Evolutionary conservation across 2,888 invertebrate species (phyloP).

Genomic region (Microdon myrmicae): DNA sequence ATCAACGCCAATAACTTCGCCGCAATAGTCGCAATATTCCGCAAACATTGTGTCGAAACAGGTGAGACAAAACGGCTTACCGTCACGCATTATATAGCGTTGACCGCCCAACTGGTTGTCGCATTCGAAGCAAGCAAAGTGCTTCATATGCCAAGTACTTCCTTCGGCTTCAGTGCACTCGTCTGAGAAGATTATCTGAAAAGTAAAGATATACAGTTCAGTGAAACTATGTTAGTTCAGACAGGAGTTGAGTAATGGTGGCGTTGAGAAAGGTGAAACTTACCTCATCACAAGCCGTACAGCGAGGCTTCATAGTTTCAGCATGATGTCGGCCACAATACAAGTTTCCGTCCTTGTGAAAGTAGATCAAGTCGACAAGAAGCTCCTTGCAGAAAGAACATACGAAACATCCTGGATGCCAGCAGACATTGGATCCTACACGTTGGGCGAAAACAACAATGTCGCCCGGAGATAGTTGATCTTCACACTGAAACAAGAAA

Average conservation of each 20-base stretch:
- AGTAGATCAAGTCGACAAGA: constrained; percentile 96
- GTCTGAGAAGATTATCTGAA: constrained; percentile 94
- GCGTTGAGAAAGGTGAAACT: too few species aligned
- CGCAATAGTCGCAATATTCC: constrained; percentile 96
- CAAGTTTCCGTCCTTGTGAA: constrained; percentile 87
- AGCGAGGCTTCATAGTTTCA: constrained; percentile 94
- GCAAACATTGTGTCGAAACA: constrained; percentile 97
- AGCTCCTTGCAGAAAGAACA: constrained; percentile 93
- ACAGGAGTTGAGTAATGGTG: too few species aligned
- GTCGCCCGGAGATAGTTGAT: constrained; percentile 85
- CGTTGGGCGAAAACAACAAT: constrained; percentile 91
- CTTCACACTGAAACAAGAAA: constrained; percentile 78
- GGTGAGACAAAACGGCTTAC: constrained; percentile 92
- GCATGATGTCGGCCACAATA: constrained; percentile 98
- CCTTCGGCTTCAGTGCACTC: constrained; percentile 99
- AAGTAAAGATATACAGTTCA: not conserved
- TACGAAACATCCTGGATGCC: constrained; percentile 97
- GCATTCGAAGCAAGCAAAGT: constrained; percentile 97
- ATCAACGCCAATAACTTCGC: constrained; percentile 94
- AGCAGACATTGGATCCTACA: constrained; percentile 84
- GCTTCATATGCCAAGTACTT: constrained; percentile 98
- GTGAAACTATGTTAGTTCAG: constrained; percentile 1
- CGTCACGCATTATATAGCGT: constrained; percentile 95
- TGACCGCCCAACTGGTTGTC: constrained; percentile 95
- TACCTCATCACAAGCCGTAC: constrained; percentile 98